Evolutionary conservation across 1,140 invertebrate species (phyloP), one percentile per base, ranked within the genome.

Genomic region (Temnothorax nylanderi): DNA sequence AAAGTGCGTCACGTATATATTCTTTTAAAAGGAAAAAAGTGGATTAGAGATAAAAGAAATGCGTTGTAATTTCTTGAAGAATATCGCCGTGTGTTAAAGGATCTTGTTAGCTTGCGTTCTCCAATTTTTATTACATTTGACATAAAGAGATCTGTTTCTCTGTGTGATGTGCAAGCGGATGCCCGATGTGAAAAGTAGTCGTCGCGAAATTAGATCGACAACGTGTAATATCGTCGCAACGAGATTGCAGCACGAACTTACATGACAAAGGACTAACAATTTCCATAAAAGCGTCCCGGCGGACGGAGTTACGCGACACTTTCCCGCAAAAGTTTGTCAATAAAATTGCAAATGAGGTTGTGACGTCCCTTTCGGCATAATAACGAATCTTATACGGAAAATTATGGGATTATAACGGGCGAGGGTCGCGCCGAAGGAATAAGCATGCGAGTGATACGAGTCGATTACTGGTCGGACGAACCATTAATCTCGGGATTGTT

Each of bases 281-380:
- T 74, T 74, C 54, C 80, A 84, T 84, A 75, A 69, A 84, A 75
- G 80, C 69, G 69, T 75, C 54, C 51, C 64, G n/a, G 7, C 13
- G 37, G 60, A 78, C 49, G 11, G 37, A 82, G 51, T 82, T 74
- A 60, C 41, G 67, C 49, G 67, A 82, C 80, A 74, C 54, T 84
- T 75, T 81, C 37, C 26, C 69, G n/a, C 80, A 74, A 80, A 80
- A 84, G 69, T 84, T 84, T 84, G 71, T 84, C 80, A 84, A 84
- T 84, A 84, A 84, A 84, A 75, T 84, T 84, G 80, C 80, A 84
- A 84, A 84, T 84, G 80, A 84, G 44, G 26, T 49, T 47, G 56
- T n/a, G 26, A 41, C 62, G 18, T 82, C 21, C 7, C 65, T 60
- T 47, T 60, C 32, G 54, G 69, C 26, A 47, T 75, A 84, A 84